Evolutionary conservation across 1,140 invertebrate genomes (phyloP), one percentile per base, ranked within the genome.

Genomic region (Vanessa atalanta): DNA sequence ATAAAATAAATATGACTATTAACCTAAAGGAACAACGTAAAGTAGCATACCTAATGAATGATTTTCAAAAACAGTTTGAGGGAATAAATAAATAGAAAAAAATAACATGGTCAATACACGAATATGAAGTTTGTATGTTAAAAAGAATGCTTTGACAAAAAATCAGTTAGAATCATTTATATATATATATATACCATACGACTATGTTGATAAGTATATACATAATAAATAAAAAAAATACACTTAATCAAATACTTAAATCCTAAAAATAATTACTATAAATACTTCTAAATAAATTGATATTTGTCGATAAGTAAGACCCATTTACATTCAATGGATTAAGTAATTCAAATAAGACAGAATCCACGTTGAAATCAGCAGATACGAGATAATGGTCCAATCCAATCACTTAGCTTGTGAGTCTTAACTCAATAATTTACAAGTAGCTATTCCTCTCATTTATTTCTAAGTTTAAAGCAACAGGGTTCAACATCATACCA

Each of bases 341-440:
- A 75, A 83, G 75, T 81, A 79, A 84, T 81, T 79, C 81, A 81
- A 83, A 84, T 75, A 75, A 80, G 78, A 81, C 79, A 61, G 77
- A 50, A 67, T 63, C 55, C 73, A 68, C 47, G 77, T 79, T 79
- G 79, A 81, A 84, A 86, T 86, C 82, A 84, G 77, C 81, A 81
- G 82, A 88, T 85, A 82, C 80, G 79, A 87, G 81, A 86, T 88
- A 89, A 89, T 88, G 82, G 78, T 75, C 73, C 67, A 67, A 83
- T 82, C 83, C 86, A 88, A 90, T 90, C 85, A 88, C 85, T 86
- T 88, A 90, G 81, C 80, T 73, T 70, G 65, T 66, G 80, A 77
- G 71, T 83, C 82, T 43, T 73, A 79, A 78, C 73, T 82, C 81
- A 75, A 73, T 86, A 81, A 86, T 79, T 84, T 81, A 88, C 84